Evolutionary conservation across 2,797 vertebrate species (phyloP).

Genomic region (Macroramphosus scolopax): DNA sequence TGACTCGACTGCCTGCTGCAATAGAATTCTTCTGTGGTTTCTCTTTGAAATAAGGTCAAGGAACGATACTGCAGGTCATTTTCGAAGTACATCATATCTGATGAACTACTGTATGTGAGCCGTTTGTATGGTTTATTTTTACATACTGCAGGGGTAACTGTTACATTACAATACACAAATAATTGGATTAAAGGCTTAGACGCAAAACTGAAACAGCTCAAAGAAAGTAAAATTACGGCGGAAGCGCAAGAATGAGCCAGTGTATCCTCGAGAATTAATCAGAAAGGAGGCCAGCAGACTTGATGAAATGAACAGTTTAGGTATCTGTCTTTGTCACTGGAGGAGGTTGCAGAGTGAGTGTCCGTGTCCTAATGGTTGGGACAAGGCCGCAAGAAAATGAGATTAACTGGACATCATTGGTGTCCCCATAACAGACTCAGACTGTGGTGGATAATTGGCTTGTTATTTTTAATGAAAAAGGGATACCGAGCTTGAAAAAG

Average conservation of each 20-base stretch:
- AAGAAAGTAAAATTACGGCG: neutral
- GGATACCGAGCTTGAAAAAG: too few relatives aligned
- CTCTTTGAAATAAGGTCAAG: too few relatives aligned
- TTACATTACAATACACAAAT: neutral
- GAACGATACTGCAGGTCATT: too few relatives aligned
- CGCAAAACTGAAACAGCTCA: slow-evolving; percentile 4
- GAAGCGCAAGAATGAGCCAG: too few relatives aligned
- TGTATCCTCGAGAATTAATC: slow-evolving; percentile 3
- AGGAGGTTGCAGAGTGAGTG: slow-evolving; percentile 3
- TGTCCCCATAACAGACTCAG: too few relatives aligned
- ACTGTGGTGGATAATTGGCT: too few relatives aligned
- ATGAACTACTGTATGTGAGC: neutral
- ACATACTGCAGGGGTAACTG: neutral
- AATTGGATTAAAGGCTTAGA: neutral
- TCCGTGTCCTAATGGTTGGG: slow-evolving; percentile 5
- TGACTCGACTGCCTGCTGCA: too few relatives aligned
- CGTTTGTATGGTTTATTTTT: neutral
- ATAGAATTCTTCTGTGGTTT: too few relatives aligned
- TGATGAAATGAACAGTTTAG: neutral
- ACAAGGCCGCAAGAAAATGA: neutral
- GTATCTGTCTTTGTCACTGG: neutral
- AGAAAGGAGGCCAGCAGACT: slow-evolving; percentile 1
- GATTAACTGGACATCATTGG: too few relatives aligned
- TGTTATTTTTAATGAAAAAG: too few relatives aligned
- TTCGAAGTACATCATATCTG: too few relatives aligned